Percentiles rank a stretch among this genome's conserved stretches.
phyloP scores from a whole-genome alignment of 2,113 vertebrate species.

The Anoplopoma fimbria region DNA sequence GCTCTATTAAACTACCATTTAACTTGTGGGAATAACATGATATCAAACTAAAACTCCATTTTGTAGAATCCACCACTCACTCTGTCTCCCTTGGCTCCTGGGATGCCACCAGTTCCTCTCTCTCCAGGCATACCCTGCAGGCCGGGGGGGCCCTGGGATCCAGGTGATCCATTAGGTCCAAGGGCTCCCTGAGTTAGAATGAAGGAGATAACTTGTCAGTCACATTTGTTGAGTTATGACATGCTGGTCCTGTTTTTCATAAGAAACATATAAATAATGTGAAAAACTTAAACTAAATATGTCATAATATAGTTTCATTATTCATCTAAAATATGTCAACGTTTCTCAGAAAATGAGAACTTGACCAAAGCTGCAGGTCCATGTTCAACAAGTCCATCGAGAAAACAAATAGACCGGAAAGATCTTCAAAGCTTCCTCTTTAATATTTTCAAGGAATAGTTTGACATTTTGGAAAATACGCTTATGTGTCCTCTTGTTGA shows the following conservation, averaged over 20 bases:
- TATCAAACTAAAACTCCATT: neutral
- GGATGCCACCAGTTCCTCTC: constrained; percentile 91
- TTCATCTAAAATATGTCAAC: neutral
- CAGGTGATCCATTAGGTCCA: constrained; percentile 87
- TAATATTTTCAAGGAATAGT: neutral
- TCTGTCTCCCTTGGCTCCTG: constrained; percentile 95
- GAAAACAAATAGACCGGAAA: neutral
- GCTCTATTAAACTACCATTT: neutral
- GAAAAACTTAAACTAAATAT: neutral
- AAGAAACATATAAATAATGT: neutral
- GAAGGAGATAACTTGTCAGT: neutral
- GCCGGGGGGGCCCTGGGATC: constrained; percentile 92
- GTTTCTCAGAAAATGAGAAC: neutral
- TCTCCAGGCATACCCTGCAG: constrained; percentile 98
- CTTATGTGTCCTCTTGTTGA: neutral
- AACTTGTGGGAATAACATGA: neutral
- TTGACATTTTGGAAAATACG: neutral
- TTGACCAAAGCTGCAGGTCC: neutral
- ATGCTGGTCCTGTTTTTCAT: neutral
- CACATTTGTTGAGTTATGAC: neutral
- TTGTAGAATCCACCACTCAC: constrained; percentile 81
- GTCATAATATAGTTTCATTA: neutral
- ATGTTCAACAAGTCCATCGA: neutral
- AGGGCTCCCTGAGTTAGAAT: constrained; percentile 86
- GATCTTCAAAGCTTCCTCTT: neutral